Evolutionary conservation across 2,888 invertebrate species (phyloP), one percentile per base, ranked within the genome.

Genomic region (Caprella mutica): DNA sequence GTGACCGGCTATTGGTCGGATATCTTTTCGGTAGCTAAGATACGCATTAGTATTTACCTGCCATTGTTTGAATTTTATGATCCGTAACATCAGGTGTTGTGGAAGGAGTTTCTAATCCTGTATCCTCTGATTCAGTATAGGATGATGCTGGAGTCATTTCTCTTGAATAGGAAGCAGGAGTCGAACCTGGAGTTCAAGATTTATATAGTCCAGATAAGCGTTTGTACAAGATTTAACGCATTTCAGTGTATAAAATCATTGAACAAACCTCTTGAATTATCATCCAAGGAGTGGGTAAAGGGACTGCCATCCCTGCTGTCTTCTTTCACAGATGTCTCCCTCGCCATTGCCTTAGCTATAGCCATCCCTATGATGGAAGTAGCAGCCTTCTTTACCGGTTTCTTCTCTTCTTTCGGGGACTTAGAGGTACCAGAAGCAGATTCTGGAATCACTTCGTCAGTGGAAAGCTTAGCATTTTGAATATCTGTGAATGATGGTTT

Each of bases 341-440:
- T 44, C 4, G 63, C 59, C 63, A 63, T 63, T 24, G 63, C 63
- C 27, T 63, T 63, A 30, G 63, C 63, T 8, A 63, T 63, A 23
- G 63, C 63, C 39, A 55, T 57, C 9, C 63, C 63, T 1, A 63
- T 59, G 38, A 63, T 63, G 26, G 43, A 46, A 6, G 63, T 48
- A 5, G 63, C 63, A 5, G 63, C 63, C 52, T 63, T 59, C 52
- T 59, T 56, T 30, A 57, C 38, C 2, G 48, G 48, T 6, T n/a
- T 30, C 21, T 27, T 19, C 48, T 48, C n/a, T n/a, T n/a, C n/a
- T n/a, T n/a, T n/a, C n/a, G n/a, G n/a, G n/a, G n/a, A n/a, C n/a
- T n/a, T n/a, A n/a, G n/a, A n/a, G n/a, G n/a, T n/a, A n/a, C n/a
- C n/a, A n/a, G n/a, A n/a, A n/a, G n/a, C n/a, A n/a, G n/a, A n/a